These are phyloP conservation scores for Todiramphus saurophagus DNA, from an alignment of 2,113 vertebrate genomes.

Conservation along the genomic window DNA sequence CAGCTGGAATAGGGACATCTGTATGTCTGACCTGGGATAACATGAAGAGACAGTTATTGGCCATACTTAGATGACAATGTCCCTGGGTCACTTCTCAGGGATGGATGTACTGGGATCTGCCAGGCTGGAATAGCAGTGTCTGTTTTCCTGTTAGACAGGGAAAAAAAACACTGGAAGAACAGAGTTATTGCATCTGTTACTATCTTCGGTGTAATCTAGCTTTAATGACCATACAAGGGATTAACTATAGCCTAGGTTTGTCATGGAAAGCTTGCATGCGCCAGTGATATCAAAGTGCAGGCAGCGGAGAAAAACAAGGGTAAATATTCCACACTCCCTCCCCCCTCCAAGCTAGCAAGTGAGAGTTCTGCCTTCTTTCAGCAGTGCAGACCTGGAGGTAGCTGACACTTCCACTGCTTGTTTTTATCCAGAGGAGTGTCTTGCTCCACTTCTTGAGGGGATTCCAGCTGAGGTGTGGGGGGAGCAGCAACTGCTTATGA, in stretches of 20 bases:
- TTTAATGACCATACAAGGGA: background rate
- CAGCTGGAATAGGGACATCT: background rate
- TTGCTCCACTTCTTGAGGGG: background rate
- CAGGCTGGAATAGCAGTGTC: background rate
- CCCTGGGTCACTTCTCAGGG: background rate
- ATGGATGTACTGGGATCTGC: background rate
- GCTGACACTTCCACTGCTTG: background rate
- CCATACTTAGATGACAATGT: too few relatives aligned
- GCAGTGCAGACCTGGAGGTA: background rate
- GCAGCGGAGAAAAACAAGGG: background rate
- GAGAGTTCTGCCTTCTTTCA: background rate
- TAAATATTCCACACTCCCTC: too few relatives aligned
- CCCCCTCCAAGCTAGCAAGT: background rate
- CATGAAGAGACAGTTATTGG: background rate
- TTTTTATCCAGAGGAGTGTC: background rate
- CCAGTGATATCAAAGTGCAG: background rate
- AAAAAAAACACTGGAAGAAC: background rate
- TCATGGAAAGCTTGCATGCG: background rate
- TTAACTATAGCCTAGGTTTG: background rate
- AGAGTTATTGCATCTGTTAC: background rate
- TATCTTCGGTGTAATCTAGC: background rate
- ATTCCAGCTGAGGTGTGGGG: accelerated
- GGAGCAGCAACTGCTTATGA: background rate
- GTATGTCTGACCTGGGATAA: background rate
- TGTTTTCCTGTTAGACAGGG: background rate